A percentile compares a stretch with the other conserved stretches of the same genome.
These are phyloP conservation scores for Ctenoplectra terminalis DNA, from an alignment of 1,140 invertebrate genomes.

Conservation along the genomic window DNA sequence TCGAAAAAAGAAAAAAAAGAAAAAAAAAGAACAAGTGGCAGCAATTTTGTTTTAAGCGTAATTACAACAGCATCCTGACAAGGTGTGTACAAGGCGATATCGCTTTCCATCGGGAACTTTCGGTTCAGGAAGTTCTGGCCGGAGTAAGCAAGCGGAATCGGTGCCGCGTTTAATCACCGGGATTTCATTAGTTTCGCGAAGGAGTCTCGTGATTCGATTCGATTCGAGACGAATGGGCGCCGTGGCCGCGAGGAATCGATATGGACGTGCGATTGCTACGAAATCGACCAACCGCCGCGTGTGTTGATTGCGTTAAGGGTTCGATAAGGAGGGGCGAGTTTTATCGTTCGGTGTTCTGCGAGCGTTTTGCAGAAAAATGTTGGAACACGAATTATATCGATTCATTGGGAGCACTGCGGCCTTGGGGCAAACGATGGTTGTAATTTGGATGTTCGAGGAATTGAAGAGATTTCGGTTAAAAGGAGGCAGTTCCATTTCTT, in stretches of 20 bases:
- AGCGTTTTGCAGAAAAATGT: not conserved
- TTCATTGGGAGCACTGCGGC: not conserved
- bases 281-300: not conserved
- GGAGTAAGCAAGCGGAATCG: slow-evolving; percentile 44
- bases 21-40: too few species aligned
- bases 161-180: slow-evolving; percentile 44
- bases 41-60: slow-evolving; percentile 24
- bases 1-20: too few species aligned
- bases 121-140: slow-evolving; percentile 30
- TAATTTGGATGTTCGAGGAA: not conserved
- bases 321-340: too few species aligned
- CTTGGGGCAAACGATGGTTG: not conserved
- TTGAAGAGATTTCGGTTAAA: too few species aligned
- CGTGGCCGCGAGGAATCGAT: slow-evolving; percentile 25
- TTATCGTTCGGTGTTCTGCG: too few species aligned
- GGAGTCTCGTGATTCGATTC: slow-evolving; percentile 45
- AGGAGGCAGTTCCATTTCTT: too few species aligned
- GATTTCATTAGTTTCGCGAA: slow-evolving; percentile 49
- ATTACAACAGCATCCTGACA: slow-evolving; percentile 10
- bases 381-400: not conserved
- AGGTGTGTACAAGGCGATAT: not conserved
- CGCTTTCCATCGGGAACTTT: slow-evolving; percentile 10
- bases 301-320: slow-evolving; percentile 13
- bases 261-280: slow-evolving; percentile 2
- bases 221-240: slow-evolving; percentile 29